phyloP scores from a whole-genome alignment of 2,797 vertebrate species.

The Cygnus olor region DNA sequence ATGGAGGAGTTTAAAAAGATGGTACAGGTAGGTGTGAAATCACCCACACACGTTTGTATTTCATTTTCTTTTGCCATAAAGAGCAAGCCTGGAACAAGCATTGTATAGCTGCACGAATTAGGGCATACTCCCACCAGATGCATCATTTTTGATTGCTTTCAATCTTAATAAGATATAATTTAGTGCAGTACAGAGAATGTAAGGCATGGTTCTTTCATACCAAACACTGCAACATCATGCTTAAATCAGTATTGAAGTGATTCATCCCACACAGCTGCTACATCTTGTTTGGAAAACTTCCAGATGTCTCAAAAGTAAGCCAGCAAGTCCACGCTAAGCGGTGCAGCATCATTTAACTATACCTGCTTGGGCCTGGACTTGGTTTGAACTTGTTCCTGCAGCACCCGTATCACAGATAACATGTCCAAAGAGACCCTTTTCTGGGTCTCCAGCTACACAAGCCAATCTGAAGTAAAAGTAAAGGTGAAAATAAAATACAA shows the following conservation, averaged over 20 bases:
- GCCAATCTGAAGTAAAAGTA: not conserved
- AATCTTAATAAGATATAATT: not conserved
- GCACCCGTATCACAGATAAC: not conserved
- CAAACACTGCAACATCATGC: not conserved
- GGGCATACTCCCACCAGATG: not conserved
- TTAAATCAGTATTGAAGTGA: not conserved
- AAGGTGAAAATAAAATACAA: not conserved
- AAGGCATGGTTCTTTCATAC: not conserved
- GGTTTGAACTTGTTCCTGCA: not conserved
- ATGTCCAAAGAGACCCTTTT: not conserved
- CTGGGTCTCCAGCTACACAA: not conserved
- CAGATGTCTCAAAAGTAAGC: not conserved
- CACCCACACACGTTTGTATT: rapidly evolving
- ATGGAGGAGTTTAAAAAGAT: not conserved
- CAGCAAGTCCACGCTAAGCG: not conserved
- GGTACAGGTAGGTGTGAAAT: not conserved
- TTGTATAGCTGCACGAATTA: not conserved
- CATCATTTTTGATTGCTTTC: not conserved
- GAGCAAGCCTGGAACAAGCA: not conserved
- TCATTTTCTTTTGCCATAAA: not conserved
- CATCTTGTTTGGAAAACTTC: not conserved
- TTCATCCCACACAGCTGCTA: not conserved
- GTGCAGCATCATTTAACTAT: rapidly evolving
- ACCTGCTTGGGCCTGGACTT: not conserved
- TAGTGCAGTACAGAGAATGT: not conserved